Base-by-base conservation (phyloP, 1,140 invertebrate species). In the Cydia pomonella region DNA sequence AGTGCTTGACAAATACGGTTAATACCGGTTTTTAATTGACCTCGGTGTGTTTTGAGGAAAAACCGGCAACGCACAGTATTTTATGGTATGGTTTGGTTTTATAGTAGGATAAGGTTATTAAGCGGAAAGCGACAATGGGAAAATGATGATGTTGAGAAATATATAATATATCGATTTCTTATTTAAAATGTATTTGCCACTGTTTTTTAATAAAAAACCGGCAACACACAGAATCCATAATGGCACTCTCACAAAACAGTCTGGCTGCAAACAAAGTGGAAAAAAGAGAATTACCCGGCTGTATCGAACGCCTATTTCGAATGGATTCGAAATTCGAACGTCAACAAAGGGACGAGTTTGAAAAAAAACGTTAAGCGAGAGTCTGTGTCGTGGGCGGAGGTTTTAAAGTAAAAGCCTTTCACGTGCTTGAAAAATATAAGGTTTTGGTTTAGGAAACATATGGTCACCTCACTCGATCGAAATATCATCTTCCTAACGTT, bases 221-320 rank as follows among this genome's bases (percentile, higher is more conserved):
- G 64, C 64, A 38, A 33, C 64, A 69, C 64, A 69, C 64, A 69
- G 64, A 69, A 69, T 69, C 3, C 64, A 69, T 69, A 69, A 69
- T 69, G 64, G 27, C 64, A 33, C 53, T 53, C 50, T 59, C 27
- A 69, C 64, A 69, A 69, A 69, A 66, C 23, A 38, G 64, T 33
- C 64, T 69, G 64, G 64, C 29, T 33, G 64, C 64, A 69, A 69
- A 69, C 64, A 59, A 69, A 69, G 27, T 69, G 27, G 18, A 69
- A 69, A 69, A 64, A 69, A 69, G 25, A 53, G 25, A 53, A 53
- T 53, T 18, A 12, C 18, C 64, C 13, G 29, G 16, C 64, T 10
- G 33, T 41, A 69, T 69, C 64, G 64, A 33, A 33, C 64, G 64
- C 64, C 64, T 69, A 69, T 69, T 66, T 69, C 64, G 64, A 69